Percentiles rank a stretch among this genome's conserved stretches.
Conservation (phyloP, 2,113 vertebrate genomes). For the Aegithalos caudatus region DNA sequence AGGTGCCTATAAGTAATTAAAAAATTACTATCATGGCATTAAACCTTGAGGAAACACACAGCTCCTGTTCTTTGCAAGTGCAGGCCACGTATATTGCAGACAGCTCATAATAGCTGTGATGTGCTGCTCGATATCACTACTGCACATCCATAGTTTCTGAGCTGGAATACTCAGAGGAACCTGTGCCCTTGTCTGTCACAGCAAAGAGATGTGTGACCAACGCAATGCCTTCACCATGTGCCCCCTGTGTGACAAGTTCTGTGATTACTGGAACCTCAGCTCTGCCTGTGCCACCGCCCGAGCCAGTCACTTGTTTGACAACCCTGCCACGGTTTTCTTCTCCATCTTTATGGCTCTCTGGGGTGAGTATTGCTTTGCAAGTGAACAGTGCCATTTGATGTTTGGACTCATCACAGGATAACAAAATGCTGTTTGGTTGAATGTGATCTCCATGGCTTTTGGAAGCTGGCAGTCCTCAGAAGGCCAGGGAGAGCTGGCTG, state of each 20-base stretch:
- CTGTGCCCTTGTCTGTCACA: conserved; percentile 58
- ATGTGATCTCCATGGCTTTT: not conserved
- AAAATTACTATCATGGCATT: not conserved
- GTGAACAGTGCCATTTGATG: not conserved
- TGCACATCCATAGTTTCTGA: not conserved
- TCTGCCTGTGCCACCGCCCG: conserved; percentile 87
- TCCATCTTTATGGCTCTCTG: conserved; percentile 98
- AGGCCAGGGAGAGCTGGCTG: not conserved
- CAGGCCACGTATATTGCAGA: not conserved
- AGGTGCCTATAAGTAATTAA: not conserved
- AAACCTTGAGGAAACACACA: not conserved
- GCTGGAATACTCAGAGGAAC: not conserved
- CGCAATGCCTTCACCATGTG: conserved; percentile 94
- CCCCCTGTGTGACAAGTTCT: conserved; percentile 92
- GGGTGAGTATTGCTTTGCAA: conserved; percentile 78
- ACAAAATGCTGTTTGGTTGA: not conserved
- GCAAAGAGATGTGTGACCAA: conserved; percentile 93
- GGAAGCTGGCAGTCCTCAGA: not conserved
- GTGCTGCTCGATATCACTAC: not conserved
- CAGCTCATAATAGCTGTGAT: not conserved
- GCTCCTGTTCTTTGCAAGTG: not conserved
- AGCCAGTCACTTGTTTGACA: conserved; percentile 97
- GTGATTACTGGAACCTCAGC: conserved; percentile 95
- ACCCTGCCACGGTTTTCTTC: conserved; percentile 94
- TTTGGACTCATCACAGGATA: not conserved